phyloP scores from a whole-genome alignment of 2,888 invertebrate species.

The Eretmocerus hayati region DNA sequence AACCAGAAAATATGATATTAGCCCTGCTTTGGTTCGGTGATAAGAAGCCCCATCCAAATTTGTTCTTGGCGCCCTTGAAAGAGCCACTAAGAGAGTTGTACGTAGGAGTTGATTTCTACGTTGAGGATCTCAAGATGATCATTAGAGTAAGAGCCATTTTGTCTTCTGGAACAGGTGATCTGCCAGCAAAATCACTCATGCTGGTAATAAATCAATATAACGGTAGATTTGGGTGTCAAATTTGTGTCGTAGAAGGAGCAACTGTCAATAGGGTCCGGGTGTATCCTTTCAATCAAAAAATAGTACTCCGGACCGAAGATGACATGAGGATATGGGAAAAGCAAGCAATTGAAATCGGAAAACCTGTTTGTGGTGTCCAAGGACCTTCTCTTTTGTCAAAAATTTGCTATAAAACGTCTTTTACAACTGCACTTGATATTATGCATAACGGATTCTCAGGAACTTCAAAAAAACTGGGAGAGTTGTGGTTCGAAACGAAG shows the following conservation, averaged over 20 bases:
- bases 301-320: constrained; percentile 12
- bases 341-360: constrained; percentile 9
- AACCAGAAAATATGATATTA: constrained; percentile 20
- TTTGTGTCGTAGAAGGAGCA: constrained; percentile 12
- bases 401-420: constrained; percentile 8
- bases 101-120: constrained; percentile 2
- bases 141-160: constrained; percentile 11
- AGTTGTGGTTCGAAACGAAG: not conserved
- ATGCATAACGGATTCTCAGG: constrained; percentile 15
- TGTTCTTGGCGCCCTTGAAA: constrained; percentile 5
- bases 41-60: constrained; percentile 7
- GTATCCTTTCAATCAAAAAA: constrained; percentile 12
- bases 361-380: constrained; percentile 13
- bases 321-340: constrained; percentile 10
- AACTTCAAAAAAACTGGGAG: not conserved
- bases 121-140: not conserved
- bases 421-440: constrained; percentile 13
- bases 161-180: constrained; percentile 16
- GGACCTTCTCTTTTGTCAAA: constrained; percentile 18
- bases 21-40: constrained; percentile 18
- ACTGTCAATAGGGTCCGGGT: constrained; percentile 5
- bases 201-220: constrained; percentile 17
- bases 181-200: constrained; percentile 21
- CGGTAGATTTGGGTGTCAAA: constrained; percentile 19
- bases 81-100: constrained; percentile 1